Percentiles rank a stretch among this genome's conserved stretches.
Evolutionary conservation across 2,888 invertebrate genomes (phyloP).

Genomic region (Chrysopilus asiliformis): DNA sequence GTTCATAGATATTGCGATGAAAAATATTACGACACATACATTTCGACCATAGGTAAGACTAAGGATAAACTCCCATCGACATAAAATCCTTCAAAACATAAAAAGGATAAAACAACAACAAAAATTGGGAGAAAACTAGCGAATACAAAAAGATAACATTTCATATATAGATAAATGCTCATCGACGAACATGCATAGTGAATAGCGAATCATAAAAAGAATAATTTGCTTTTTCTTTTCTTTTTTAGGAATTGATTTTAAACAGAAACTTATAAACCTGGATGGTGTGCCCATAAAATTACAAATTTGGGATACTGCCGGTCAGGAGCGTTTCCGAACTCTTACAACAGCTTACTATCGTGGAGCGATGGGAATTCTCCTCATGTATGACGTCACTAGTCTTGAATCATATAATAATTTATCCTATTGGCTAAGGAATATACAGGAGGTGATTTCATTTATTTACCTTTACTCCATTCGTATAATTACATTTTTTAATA

Average conservation of each 20-base stretch:
- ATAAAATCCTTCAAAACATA: too few species aligned
- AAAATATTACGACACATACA: constrained; percentile 80
- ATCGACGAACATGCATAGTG: too few species aligned
- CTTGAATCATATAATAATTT: constrained; percentile 81
- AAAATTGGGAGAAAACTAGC: too few species aligned
- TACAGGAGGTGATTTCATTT: constrained; percentile 83
- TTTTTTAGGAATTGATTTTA: constrained; percentile 70
- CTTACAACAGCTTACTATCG: constrained; percentile 79
- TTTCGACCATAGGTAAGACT: constrained; percentile 82
- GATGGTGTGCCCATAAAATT: constrained; percentile 71
- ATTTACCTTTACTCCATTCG: too few species aligned
- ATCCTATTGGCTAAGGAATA: constrained; percentile 81
- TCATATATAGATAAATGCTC: too few species aligned
- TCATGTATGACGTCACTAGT: constrained; percentile 85
- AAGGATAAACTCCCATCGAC: too few species aligned
- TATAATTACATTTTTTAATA: background rate
- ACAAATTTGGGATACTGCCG: constrained; percentile 71
- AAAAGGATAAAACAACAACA: too few species aligned
- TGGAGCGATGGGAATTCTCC: constrained; percentile 80
- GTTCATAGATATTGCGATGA: constrained; percentile 84
- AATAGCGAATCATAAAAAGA: too few species aligned
- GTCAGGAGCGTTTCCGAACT: constrained; percentile 47
- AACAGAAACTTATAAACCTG: constrained; percentile 76
- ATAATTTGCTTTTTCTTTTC: background rate
- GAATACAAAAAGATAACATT: too few species aligned